phyloP scores from a whole-genome alignment of 2,797 vertebrate species.

The Propithecus perrieri region DNA sequence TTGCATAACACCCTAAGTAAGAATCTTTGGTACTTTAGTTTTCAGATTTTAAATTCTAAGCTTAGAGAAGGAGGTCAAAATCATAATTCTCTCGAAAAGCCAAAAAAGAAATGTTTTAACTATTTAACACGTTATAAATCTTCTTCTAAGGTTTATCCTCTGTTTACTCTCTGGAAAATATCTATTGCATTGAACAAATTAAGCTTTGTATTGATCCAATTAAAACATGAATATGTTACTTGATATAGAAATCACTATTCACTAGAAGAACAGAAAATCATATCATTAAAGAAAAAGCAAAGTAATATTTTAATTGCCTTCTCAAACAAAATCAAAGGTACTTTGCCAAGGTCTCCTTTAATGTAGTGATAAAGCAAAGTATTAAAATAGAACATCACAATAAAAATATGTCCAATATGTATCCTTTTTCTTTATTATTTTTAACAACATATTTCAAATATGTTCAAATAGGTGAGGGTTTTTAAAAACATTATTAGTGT shows the following conservation, averaged over 20 bases:
- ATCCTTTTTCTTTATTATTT: neutral
- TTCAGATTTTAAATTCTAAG: neutral
- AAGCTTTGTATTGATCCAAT: neutral
- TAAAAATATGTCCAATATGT: neutral
- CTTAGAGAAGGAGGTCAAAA: neutral
- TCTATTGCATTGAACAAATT: neutral
- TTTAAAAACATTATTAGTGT: neutral
- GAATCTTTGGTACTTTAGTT: neutral
- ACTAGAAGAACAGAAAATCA: neutral
- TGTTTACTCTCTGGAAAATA: neutral
- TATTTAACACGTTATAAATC: neutral
- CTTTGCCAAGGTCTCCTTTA: neutral
- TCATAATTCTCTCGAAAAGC: neutral
- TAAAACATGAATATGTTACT: constrained; percentile 2
- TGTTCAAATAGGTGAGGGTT: neutral
- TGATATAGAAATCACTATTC: neutral
- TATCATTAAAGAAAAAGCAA: neutral
- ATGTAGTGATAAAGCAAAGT: neutral
- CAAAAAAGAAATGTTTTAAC: neutral
- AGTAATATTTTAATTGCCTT: neutral
- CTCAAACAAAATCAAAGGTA: neutral
- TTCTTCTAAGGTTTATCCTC: neutral
- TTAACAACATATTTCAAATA: neutral
- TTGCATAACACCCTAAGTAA: neutral
- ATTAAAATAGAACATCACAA: neutral